These are phyloP conservation scores for Empis livida DNA, from an alignment of 2,888 invertebrate genomes.

Conservation along the genomic window DNA sequence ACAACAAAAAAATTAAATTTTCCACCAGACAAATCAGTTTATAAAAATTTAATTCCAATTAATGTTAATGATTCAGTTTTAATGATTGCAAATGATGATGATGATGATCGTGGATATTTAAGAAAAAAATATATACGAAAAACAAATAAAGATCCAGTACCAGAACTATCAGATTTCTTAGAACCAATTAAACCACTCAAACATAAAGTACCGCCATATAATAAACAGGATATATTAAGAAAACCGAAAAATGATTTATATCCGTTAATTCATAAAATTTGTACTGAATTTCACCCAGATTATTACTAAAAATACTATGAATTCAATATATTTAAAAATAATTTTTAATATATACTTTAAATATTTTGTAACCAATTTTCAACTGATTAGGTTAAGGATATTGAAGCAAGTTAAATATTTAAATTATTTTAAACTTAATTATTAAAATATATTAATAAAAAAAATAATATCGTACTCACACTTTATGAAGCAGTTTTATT, in stretches of 20 bases:
- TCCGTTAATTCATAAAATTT: background rate
- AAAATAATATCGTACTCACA: no score
- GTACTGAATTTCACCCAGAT: background rate
- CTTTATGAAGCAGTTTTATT: no score
- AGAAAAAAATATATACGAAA: conserved; percentile 11
- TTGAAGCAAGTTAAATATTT: no score
- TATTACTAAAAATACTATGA: no score
- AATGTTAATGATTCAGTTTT: conserved; percentile 25
- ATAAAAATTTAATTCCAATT: conserved; percentile 22
- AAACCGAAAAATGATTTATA: background rate
- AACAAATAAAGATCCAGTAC: conserved; percentile 14
- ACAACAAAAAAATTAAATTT: conserved; percentile 27
- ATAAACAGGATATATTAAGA: background rate
- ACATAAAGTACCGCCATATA: conserved; percentile 11
- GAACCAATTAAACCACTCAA: conserved; percentile 16
- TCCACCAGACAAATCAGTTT: conserved; percentile 16
- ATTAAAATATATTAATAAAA: no score
- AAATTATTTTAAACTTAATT: no score
- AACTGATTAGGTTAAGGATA: no score
- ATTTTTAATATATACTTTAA: no score
- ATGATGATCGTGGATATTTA: conserved; percentile 7
- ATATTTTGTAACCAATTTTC: no score
- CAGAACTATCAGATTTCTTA: conserved; percentile 21
- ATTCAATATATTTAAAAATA: no score
- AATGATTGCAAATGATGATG: background rate